Evolutionary conservation across 2,888 invertebrate species (phyloP), one percentile per base, ranked within the genome.

Genomic region (Carpatolechia fugitivella): DNA sequence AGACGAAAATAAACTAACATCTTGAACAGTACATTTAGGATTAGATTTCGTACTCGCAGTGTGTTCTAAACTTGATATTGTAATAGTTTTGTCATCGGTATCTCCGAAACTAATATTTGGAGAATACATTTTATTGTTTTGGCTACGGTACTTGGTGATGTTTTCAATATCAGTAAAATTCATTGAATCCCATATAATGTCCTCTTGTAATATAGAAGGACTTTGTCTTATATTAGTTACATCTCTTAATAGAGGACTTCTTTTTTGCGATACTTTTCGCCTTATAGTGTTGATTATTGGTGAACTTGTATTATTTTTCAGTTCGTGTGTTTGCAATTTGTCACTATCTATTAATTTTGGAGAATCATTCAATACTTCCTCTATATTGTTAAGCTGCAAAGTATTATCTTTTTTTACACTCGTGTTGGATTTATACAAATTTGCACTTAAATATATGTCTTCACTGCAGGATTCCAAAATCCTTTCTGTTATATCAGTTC

Each of bases 1-100:
- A 4, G 83, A 83, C 33, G 88, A 87, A 74, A 89, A 87, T 33
- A 89, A 66, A 66, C 87, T 89, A 31, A 82, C 60, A 61, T 87
- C 88, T 73, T 82, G 85, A 2, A 66, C 62, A 8, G 76, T 60
- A 50, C 59, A 62, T 64, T 76, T 75, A 30, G 66, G 65, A 6
- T 58, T 57, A 51, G 59, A 62, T 33, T 59, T 67, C 47, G 62
- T 61, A 51, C 56, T 56, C 3, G 51, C 35, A 8, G 30, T 47
- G 53, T 56, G 62, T 29, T 60, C 62, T 46, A 56, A 31, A 51
- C 24, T 13, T 0, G 50, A n/a, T 18, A 6, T 13, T 31, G 24
- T 57, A 30, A 56, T 24, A 57, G 63, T 59, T 62, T 72, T 74
- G 55, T 69, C 60, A 54, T 78, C 77, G 44, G 59, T 58, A 50